Evolutionary conservation across 2,113 vertebrate species (phyloP).

Genomic region (Micronycteris hirsuta): DNA sequence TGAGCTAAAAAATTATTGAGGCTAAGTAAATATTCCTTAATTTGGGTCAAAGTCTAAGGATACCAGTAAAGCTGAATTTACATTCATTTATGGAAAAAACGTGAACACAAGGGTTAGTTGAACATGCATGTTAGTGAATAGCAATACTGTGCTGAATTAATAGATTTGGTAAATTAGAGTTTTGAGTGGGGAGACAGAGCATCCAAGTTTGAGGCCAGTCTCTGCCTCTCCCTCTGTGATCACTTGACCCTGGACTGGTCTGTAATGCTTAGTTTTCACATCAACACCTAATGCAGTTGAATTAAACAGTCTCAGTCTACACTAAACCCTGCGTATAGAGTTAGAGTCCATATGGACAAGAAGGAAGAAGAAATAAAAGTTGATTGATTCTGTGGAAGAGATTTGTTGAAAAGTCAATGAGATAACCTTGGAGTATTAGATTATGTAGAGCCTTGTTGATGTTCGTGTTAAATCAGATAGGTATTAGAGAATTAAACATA

Average conservation of each 20-base stretch:
- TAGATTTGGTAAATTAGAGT: not conserved
- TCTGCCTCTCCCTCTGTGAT: not conserved
- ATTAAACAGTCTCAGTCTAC: not conserved
- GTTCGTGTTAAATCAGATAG: not conserved
- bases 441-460: not conserved
- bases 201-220: not conserved
- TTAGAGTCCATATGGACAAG: not conserved
- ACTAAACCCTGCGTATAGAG: not conserved
- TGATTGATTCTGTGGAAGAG: not conserved
- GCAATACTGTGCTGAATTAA: not conserved
- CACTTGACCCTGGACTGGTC: not conserved
- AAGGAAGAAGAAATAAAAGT: not conserved
- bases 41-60: not conserved
- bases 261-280: not conserved
- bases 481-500: not conserved
- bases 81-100: not conserved
- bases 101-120: not conserved
- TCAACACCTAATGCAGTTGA: not conserved
- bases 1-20: not conserved
- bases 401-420: not conserved
- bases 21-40: not conserved
- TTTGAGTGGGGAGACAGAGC: not conserved
- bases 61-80: not conserved
- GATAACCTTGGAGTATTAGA: not conserved
- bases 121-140: not conserved